These are phyloP conservation scores for Ophion ventricosus DNA, from an alignment of 2,888 invertebrate species.

Conservation along the genomic window DNA sequence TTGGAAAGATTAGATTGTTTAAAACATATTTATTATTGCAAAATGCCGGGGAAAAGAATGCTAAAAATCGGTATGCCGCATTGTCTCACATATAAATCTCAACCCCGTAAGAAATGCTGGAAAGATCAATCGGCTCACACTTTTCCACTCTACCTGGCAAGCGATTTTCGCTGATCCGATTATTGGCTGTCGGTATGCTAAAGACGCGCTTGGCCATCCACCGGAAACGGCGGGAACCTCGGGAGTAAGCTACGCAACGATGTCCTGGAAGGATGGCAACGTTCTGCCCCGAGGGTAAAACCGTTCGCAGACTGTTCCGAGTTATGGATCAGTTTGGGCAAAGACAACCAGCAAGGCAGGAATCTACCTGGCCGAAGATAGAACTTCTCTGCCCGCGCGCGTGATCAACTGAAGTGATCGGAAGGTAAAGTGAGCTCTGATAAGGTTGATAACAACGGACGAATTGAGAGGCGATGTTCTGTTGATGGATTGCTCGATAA, in stretches of 20 bases:
- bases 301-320: neutral
- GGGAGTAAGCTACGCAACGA: neutral
- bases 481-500: neutral
- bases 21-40: too few species aligned
- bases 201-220: slow-evolving; percentile 23
- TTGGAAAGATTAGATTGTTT: too few species aligned
- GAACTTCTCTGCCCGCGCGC: slow-evolving; percentile 2
- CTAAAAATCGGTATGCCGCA: neutral
- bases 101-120: neutral
- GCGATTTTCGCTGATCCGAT: neutral
- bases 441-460: slow-evolving; percentile 16
- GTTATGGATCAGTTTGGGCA: neutral
- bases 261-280: neutral
- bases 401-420: neutral
- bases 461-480: neutral
- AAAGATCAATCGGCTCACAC: slow-evolving; percentile 45
- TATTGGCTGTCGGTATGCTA: slow-evolving; percentile 49
- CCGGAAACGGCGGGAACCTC: slow-evolving; percentile 19
- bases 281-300: slow-evolving; percentile 5
- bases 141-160: neutral
- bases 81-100: neutral
- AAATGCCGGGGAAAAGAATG: too few species aligned
- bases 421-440: neutral
- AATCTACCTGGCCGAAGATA: slow-evolving; percentile 54
- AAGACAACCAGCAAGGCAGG: neutral